These are phyloP conservation scores for Pelecanoides urinatrix DNA, from an alignment of 2,113 vertebrate genomes.

Conservation along the genomic window DNA sequence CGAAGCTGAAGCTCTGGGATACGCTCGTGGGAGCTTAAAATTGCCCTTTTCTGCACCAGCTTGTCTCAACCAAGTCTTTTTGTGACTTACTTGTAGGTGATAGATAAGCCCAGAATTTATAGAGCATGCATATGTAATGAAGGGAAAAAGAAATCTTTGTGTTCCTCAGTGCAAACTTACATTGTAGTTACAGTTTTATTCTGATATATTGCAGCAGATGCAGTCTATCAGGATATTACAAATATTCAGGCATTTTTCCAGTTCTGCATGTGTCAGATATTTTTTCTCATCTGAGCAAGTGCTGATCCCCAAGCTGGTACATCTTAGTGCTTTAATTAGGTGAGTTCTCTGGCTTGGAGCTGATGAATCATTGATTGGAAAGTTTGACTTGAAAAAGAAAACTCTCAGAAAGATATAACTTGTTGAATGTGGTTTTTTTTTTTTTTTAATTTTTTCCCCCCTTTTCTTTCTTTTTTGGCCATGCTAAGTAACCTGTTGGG, in stretches of 20 bases:
- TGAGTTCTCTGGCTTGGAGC: neutral
- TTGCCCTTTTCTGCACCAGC: neutral
- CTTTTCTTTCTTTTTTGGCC: neutral
- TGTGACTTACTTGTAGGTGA: neutral
- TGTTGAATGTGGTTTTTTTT: neutral
- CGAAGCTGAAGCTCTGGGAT: neutral
- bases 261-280: neutral
- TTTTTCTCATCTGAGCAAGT: neutral
- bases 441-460: too few relatives aligned
- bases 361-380: neutral
- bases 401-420: neutral
- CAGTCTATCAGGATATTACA: neutral
- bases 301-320: neutral
- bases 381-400: neutral
- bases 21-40: neutral
- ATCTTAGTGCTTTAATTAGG: neutral
- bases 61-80: neutral
- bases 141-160: neutral
- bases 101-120: neutral
- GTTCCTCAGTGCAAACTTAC: neutral
- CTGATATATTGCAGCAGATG: neutral
- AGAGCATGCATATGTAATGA: neutral
- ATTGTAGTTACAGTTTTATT: neutral
- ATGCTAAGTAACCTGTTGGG: neutral
- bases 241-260: neutral